These are phyloP conservation scores for Gulo gulo DNA, from an alignment of 2,113 vertebrate species.

Conservation along the genomic window DNA sequence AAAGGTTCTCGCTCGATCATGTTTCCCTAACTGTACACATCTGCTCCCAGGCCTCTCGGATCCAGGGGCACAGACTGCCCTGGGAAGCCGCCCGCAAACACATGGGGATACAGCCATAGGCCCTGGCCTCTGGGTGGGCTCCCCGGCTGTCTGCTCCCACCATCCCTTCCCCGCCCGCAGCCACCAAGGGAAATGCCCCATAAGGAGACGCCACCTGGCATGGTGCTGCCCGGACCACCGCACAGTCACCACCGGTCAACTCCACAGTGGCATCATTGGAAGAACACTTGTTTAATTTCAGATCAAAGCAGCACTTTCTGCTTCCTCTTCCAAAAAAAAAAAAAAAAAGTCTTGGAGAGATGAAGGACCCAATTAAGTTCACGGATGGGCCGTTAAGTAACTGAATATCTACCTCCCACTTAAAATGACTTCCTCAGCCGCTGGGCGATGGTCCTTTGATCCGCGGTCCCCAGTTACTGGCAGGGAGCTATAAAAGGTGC, in stretches of 20 bases:
- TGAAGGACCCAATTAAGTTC: conserved; percentile 79
- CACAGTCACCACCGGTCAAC: conserved; percentile 71
- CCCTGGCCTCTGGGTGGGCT: not conserved
- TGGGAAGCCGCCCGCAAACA: accelerated
- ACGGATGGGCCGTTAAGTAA: conserved; percentile 77
- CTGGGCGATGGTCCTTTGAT: conserved; percentile 56
- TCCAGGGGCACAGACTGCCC: not conserved
- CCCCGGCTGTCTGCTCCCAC: not conserved
- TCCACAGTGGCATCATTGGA: conserved; percentile 67
- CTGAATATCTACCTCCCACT: conserved; percentile 72
- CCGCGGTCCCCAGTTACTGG: conserved; percentile 58
- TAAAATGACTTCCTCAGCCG: conserved; percentile 72
- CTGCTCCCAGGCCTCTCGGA: not conserved
- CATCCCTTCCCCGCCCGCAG: not conserved
- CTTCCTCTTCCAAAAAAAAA: not conserved
- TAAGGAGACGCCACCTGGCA: conserved; percentile 40
- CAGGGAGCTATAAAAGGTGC: conserved; percentile 68
- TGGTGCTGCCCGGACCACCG: conserved; percentile 43
- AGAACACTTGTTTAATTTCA: conserved; percentile 76
- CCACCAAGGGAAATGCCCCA: conserved; percentile 56
- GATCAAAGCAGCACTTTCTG: conserved; percentile 79
- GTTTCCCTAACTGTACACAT: conserved; percentile 60
- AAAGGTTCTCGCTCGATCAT: conserved; percentile 64
- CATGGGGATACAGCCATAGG: not conserved
- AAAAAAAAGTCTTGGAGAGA: conserved; percentile 75